Conservation (phyloP, 2,113 vertebrate genomes). For the Leiothrix lutea region DNA sequence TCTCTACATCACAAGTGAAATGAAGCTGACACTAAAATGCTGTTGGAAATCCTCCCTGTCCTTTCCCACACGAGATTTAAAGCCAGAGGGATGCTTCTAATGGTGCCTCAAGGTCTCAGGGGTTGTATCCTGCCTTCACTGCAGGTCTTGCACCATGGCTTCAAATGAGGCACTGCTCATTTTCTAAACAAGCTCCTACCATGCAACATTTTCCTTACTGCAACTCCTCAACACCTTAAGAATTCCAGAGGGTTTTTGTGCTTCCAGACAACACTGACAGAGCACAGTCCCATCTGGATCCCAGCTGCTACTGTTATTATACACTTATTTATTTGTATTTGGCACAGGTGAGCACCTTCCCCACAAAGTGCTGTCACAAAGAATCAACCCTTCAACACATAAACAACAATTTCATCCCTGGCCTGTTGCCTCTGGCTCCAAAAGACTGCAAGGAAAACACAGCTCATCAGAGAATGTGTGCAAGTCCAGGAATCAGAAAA, state of each 20-base stretch:
- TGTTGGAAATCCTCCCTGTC: neutral
- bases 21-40: neutral
- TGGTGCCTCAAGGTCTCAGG: neutral
- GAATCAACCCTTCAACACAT: neutral
- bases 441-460: neutral
- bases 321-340: neutral
- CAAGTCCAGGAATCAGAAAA: neutral
- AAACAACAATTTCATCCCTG: neutral
- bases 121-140: neutral
- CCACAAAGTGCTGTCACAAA: neutral
- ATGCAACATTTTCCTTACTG: neutral
- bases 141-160: neutral
- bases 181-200: neutral
- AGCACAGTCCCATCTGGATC: neutral
- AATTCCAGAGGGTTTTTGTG: neutral
- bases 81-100: neutral
- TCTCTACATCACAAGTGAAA: neutral
- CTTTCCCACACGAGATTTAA: neutral
- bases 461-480: neutral
- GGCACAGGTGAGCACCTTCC: neutral
- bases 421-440: neutral
- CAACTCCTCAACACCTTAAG: neutral
- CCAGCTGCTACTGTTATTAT: neutral
- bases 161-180: neutral
- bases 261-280: neutral